Percentiles rank a stretch among this genome's conserved stretches.
Evolutionary conservation across 2,888 invertebrate genomes (phyloP).

Genomic region (Odontothrips loti): DNA sequence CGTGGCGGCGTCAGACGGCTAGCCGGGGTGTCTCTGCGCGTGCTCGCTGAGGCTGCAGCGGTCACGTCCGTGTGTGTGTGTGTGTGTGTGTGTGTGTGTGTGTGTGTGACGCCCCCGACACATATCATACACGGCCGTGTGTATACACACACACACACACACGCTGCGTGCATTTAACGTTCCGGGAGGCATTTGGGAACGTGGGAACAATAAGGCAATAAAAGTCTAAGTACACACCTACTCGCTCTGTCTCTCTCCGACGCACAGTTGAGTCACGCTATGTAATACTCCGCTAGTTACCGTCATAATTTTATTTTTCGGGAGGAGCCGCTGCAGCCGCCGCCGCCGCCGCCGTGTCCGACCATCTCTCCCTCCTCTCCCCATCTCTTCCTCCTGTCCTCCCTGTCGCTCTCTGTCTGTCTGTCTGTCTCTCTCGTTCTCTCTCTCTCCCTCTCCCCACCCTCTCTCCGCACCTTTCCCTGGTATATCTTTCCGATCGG

Average conservation of each 20-base stretch:
- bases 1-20: background rate
- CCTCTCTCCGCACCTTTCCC: background rate
- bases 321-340: too few relatives aligned
- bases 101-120: background rate
- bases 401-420: background rate
- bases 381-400: background rate
- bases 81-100: constrained; percentile 5
- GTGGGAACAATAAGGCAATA: constrained; percentile 2
- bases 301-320: background rate
- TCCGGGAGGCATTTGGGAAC: background rate
- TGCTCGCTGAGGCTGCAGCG: too few relatives aligned
- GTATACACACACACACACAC: background rate
- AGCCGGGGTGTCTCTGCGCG: background rate
- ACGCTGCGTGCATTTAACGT: background rate
- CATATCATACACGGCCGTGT: background rate
- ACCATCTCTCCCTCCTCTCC: background rate
- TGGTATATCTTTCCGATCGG: too few relatives aligned
- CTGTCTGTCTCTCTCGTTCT: background rate
- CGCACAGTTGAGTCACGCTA: background rate
- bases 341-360: background rate
- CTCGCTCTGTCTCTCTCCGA: background rate
- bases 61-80: background rate
- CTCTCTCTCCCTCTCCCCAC: background rate
- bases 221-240: background rate
- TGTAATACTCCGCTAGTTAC: background rate